Evolutionary conservation across 2,888 invertebrate genomes (phyloP).

Genomic region (Nineta flava): DNA sequence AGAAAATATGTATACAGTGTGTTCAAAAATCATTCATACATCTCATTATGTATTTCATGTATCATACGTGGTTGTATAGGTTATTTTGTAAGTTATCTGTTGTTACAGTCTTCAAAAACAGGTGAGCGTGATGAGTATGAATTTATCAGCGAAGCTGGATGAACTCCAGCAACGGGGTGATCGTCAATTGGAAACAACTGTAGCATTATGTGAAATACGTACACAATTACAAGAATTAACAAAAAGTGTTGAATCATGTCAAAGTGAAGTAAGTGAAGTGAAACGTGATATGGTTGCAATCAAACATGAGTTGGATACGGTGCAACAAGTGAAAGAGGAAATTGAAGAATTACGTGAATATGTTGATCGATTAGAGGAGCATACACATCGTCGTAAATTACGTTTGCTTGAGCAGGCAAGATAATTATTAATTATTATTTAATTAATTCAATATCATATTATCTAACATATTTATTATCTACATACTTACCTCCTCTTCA

Average conservation of each 20-base stretch:
- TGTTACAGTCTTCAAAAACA: slow-evolving; percentile 80
- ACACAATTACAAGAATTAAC: slow-evolving; percentile 85
- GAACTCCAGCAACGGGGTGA: slow-evolving; percentile 75
- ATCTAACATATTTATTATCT: background rate
- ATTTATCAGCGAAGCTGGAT: slow-evolving; percentile 85
- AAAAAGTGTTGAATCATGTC: slow-evolving; percentile 88
- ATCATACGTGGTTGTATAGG: too few relatives aligned
- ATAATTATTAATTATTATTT: slow-evolving; percentile 3
- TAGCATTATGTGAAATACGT: slow-evolving; percentile 85
- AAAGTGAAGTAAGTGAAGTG: slow-evolving; percentile 84
- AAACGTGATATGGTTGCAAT: slow-evolving; percentile 92
- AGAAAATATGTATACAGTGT: too few relatives aligned
- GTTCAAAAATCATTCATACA: too few relatives aligned
- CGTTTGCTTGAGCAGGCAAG: slow-evolving; percentile 82
- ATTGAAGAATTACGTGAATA: slow-evolving; percentile 85
- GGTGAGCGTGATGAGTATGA: slow-evolving; percentile 96
- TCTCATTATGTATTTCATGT: too few relatives aligned
- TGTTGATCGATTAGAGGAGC: slow-evolving; percentile 82
- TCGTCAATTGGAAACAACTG: slow-evolving; percentile 83
- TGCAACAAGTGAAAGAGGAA: slow-evolving; percentile 89
- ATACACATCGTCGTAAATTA: slow-evolving; percentile 77
- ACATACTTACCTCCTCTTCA: slow-evolving; percentile 1
- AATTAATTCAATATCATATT: too few relatives aligned
- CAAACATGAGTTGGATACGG: slow-evolving; percentile 84
- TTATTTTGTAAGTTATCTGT: background rate